Evolutionary conservation across 2,797 vertebrate species (phyloP).

Genomic region (Platalea minor): DNA sequence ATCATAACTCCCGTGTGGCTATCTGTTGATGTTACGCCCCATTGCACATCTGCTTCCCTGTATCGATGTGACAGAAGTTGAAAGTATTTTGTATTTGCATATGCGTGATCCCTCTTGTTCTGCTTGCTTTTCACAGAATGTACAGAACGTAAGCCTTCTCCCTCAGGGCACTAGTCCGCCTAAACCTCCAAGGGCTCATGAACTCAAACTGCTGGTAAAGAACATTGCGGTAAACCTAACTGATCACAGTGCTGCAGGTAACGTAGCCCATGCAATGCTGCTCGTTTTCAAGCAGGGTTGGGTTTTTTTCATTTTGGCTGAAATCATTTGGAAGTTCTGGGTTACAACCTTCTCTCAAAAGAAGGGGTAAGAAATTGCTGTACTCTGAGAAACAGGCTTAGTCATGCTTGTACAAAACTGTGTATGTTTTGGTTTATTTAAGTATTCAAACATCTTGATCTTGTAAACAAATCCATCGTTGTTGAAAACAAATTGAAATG

Average conservation of each 20-base stretch:
- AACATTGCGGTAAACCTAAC: slow-evolving; percentile 78
- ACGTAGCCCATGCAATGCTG: fast-evolving
- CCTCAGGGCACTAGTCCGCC: slow-evolving; percentile 84
- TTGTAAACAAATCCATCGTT: not conserved
- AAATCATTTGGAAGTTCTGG: not conserved
- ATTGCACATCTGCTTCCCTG: not conserved
- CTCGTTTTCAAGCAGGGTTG: not conserved
- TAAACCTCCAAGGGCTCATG: slow-evolving; percentile 92
- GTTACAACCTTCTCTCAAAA: not conserved
- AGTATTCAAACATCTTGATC: not conserved
- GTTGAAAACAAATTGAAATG: not conserved
- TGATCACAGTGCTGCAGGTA: slow-evolving; percentile 83
- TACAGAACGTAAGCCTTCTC: slow-evolving; percentile 47
- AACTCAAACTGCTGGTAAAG: slow-evolving; percentile 91
- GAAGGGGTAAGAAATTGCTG: not conserved
- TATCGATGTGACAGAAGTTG: not conserved
- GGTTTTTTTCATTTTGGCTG: fast-evolving
- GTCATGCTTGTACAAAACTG: not conserved
- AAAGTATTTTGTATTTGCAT: not conserved
- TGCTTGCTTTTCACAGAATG: slow-evolving; percentile 71
- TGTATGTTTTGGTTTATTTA: not conserved
- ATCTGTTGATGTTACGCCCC: not conserved
- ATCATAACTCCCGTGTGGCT: not conserved
- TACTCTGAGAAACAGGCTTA: not conserved
- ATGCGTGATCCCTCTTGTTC: not conserved